These are phyloP conservation scores for Lacanobia oleracea DNA, from an alignment of 2,888 invertebrate genomes.

Conservation along the genomic window DNA sequence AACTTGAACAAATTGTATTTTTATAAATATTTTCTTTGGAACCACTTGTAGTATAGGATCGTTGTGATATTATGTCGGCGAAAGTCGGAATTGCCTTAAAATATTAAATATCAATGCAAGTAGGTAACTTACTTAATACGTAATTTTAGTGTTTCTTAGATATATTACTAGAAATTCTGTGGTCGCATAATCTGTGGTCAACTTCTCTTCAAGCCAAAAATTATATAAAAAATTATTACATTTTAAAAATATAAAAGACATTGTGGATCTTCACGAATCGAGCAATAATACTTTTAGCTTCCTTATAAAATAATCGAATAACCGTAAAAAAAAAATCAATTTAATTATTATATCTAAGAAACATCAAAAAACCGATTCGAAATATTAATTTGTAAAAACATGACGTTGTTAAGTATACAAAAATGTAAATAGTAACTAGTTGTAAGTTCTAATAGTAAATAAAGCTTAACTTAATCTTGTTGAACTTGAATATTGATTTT, in stretches of 20 bases:
- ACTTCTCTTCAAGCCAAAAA: neutral
- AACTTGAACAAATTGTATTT: constrained; percentile 82
- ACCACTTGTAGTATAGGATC: constrained; percentile 76
- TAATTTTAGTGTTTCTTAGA: constrained; percentile 63
- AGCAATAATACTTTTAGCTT: neutral
- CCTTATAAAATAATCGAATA: neutral
- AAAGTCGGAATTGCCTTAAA: constrained; percentile 77
- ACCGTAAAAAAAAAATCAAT: neutral
- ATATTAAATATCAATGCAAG: constrained; percentile 76
- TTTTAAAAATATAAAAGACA: neutral
- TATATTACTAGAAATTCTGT: constrained; percentile 16
- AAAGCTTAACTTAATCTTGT: constrained; percentile 89
- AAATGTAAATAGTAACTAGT: constrained; percentile 86
- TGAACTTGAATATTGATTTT: constrained; percentile 88
- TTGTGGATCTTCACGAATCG: neutral
- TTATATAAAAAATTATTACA: neutral
- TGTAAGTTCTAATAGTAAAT: constrained; percentile 79
- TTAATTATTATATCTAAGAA: constrained; percentile 57
- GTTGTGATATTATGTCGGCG: constrained; percentile 81
- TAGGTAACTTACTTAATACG: constrained; percentile 62
- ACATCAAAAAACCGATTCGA: constrained; percentile 72
- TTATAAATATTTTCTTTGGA: constrained; percentile 71
- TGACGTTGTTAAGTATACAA: constrained; percentile 81
- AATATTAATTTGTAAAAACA: constrained; percentile 80
- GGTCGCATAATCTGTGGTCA: neutral